Evolutionary conservation across 1,140 invertebrate species (phyloP), one percentile per base, ranked within the genome.

Genomic region (Bilobella aurantiaca): DNA sequence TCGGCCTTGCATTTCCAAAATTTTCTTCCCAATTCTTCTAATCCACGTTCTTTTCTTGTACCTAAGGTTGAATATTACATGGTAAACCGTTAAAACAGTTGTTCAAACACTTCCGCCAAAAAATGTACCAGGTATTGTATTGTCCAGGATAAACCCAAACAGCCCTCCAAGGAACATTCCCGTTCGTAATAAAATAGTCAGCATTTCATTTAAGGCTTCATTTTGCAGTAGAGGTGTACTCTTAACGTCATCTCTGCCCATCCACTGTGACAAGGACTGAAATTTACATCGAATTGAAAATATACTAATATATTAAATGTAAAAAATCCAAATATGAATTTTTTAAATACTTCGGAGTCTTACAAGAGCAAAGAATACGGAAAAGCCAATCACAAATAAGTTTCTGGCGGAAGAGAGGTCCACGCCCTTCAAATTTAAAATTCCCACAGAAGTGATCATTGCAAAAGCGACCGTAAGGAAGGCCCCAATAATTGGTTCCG

Each of bases 341-440:
- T 23, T 31, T 8, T 5, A 14, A 14, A 58, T 29, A 28, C 5
- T 58, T 5, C 21, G 16, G 49, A 1, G 25, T 64, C 72, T 76
- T 76, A 83, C 87, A 75, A 92, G 75, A 3, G 89, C 88, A 69
- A 91, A 87, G 75, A 93, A 91, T 34, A 93, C 82, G 3, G 89
- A 89, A 67, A 93, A 86, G 16, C 90, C 90, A 14, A 93, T 81
- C 62, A 93, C 89, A 74, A 91, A 91, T 1, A 93, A 76, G 78
- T 94, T 93, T 63, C 87, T 79, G 0, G 88, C 82, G 12, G 87
- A 91, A 74, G 87, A 87, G 29, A 93, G 77, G 73, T 91, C 81
- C 25, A 93, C 83, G 73, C 88, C 89, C 73, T 91, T 87, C 18
- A 93, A 79, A 16, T 87, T 87, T 0, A 62, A 56, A 47, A 71